These are phyloP conservation scores for Anolis sagrei DNA, from an alignment of 2,113 vertebrate genomes.

Conservation along the genomic window DNA sequence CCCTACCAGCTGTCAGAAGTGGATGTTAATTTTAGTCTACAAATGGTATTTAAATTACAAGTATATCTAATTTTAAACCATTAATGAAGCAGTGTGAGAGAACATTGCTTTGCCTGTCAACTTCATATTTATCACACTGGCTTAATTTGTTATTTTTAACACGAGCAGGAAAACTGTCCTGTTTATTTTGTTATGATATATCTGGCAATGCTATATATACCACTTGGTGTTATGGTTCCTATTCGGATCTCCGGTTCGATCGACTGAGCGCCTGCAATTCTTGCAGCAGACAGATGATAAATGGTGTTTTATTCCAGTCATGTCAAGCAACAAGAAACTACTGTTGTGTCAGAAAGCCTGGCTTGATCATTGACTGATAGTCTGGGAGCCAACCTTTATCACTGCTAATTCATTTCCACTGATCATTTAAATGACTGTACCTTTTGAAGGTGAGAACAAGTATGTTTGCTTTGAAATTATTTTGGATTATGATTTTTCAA, in stretches of 20 bases:
- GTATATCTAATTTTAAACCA: neutral
- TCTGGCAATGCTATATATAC: neutral
- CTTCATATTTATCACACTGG: neutral
- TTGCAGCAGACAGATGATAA: neutral
- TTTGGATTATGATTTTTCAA: no score
- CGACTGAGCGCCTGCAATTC: neutral
- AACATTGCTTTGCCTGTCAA: neutral
- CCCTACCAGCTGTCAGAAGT: neutral
- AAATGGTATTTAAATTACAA: neutral
- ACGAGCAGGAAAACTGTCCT: neutral
- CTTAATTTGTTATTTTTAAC: neutral
- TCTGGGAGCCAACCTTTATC: neutral
- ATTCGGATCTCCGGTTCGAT: neutral
- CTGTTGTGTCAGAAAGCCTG: neutral
- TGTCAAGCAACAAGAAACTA: neutral
- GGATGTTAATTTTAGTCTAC: neutral
- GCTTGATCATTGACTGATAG: neutral
- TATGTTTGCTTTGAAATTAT: no score
- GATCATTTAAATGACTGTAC: neutral
- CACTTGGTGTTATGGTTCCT: neutral
- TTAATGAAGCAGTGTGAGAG: neutral
- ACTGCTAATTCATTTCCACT: neutral
- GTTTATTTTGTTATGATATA: constrained; percentile 6
- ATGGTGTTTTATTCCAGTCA: neutral
- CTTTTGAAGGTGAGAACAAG: neutral